These are phyloP conservation scores for Selenia dentaria DNA, from an alignment of 2,888 invertebrate genomes.

Conservation along the genomic window DNA sequence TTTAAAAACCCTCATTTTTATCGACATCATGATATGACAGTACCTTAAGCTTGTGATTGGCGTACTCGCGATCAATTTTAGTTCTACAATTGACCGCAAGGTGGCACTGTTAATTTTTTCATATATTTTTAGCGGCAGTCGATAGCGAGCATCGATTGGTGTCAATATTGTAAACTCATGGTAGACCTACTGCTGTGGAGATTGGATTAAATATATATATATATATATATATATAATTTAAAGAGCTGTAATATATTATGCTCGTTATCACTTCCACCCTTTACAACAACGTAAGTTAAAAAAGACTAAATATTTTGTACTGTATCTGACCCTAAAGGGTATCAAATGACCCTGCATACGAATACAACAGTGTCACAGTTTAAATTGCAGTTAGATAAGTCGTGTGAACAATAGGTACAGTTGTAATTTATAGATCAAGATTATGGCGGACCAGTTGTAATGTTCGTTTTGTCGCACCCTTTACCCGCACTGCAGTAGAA, in stretches of 20 bases:
- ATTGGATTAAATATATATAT: too few species aligned
- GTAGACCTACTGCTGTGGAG: too few species aligned
- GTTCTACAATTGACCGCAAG: too few species aligned
- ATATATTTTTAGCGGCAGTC: too few species aligned
- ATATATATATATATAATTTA: conserved; percentile 30
- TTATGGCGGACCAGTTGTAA: conserved; percentile 41
- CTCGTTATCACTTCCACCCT: conserved; percentile 22
- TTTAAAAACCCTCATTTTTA: too few species aligned
- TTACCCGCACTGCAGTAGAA: conserved; percentile 23
- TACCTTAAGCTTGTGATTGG: too few species aligned
- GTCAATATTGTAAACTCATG: too few species aligned
- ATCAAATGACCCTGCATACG: conserved; percentile 38
- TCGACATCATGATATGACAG: too few species aligned
- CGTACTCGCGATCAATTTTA: too few species aligned
- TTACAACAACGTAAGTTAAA: conserved; percentile 12
- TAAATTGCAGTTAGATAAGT: background rate
- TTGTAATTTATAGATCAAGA: conserved; percentile 59
- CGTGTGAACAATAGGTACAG: conserved; percentile 46
- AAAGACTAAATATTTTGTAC: conserved; percentile 39
- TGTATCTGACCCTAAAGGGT: conserved; percentile 33
- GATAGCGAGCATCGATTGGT: too few species aligned
- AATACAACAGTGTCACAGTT: conserved; percentile 24
- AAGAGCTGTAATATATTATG: conserved; percentile 15
- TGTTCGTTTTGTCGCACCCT: conserved; percentile 35
- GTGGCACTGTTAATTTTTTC: too few species aligned